These are phyloP conservation scores for Porites evermanni DNA, from an alignment of 92 coral and sea anemone species.

Conservation along the genomic window DNA sequence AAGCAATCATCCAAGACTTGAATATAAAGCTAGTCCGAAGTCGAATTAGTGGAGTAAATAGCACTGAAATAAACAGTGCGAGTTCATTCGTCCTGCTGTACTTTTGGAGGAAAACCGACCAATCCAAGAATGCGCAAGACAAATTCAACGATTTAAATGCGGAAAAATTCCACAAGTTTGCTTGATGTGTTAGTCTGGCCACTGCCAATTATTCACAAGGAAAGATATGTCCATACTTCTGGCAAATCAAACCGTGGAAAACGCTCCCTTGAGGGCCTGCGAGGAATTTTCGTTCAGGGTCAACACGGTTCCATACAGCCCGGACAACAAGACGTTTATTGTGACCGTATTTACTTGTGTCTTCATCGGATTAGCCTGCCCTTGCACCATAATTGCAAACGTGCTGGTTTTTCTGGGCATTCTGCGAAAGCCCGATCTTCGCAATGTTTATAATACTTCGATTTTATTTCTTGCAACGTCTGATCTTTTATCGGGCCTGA, in stretches of 20 bases:
- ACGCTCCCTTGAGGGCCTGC: constrained; percentile 23
- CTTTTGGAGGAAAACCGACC: background rate
- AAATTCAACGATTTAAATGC: no score
- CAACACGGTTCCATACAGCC: constrained; percentile 61
- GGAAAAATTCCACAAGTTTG: no score
- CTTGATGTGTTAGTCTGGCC: no score
- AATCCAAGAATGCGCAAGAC: background rate
- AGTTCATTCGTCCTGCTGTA: background rate
- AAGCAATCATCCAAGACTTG: background rate
- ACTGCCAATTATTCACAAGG: no score
- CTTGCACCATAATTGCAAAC: constrained; percentile 71
- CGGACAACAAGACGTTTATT: constrained; percentile 33
- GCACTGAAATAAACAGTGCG: background rate
- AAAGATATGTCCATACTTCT: background rate
- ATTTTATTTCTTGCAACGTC: constrained; percentile 74
- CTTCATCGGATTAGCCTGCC: constrained; percentile 72
- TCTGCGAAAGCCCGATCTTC: constrained; percentile 72
- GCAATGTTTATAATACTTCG: constrained; percentile 78
- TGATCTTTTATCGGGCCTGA: constrained; percentile 62
- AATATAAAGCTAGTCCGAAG: background rate
- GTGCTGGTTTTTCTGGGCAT: constrained; percentile 77
- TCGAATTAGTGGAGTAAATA: background rate
- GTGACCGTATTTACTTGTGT: constrained; percentile 73
- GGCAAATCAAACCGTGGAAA: constrained; percentile 6
- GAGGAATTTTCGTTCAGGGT: constrained; percentile 63